Evolutionary conservation across 2,888 invertebrate species (phyloP), one percentile per base, ranked within the genome.

Genomic region (Hydroisotoma schaefferi): DNA sequence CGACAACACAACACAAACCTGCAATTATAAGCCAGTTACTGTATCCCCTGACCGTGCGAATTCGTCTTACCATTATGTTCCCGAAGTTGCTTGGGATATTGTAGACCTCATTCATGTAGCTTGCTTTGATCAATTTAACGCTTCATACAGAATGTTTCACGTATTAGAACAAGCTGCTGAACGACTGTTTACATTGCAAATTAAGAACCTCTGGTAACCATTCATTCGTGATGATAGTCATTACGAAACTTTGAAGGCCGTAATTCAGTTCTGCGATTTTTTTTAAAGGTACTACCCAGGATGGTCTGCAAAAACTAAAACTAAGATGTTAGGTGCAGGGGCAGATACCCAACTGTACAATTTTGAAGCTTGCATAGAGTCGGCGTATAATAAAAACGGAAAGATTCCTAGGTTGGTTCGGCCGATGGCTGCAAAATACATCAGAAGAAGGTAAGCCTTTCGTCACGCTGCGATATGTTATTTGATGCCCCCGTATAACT

Each of bases 111-210:
- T 67, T 25, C 70, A 70, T 27, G 67, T 68, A 5, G 49, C 55
- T 10, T 70, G 70, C 54, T 70, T 70, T 37, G 40, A 44, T 27
- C 59, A 64, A 18, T 70, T 68, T 46, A 64, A 64, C 48, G 65
- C 57, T 5, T 70, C 70, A 1, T 70, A 70, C 46, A 38, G 70
- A 54, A 68, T 68, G 68, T 70, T 67, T 38, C 70, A 71, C 43
- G 57, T 69, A 1, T 27, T 71, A 40, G 63, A 71, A 44, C 67
- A 68, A 22, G 66, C 66, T 2, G 59, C 62, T 1, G 70, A 69
- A 55, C 63, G 59, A 40, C 49, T 71, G 1, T 71, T 71, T 43
- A 67, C 66, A 3, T 52, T 64, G 2, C 65, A 66, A 40, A 65
- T 71, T 15, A 64, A 63, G 57, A 69, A 71, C 33, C 65, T 65